Evolutionary conservation across 2,888 invertebrate species (phyloP), one percentile per base, ranked within the genome.

Genomic region (Erebia palarica): DNA sequence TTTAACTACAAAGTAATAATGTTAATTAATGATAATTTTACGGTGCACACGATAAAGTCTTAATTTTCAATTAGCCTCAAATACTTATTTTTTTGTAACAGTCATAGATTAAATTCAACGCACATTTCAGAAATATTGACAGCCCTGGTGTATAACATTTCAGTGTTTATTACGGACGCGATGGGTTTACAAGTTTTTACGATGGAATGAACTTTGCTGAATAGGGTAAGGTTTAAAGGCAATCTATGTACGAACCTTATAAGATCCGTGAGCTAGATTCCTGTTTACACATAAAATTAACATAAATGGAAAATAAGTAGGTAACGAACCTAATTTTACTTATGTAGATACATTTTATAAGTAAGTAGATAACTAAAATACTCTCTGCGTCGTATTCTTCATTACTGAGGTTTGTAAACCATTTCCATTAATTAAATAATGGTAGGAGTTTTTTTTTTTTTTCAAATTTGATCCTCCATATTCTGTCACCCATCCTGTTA

Each of bases 151-250:
- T 36, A 0, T 36, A 18, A 14, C 57, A 44, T 68, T 72, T 65
- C 70, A 51, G 63, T 85, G 83, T 83, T 84, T 80, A 80, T 83
- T 86, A 83, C 85, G 82, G 85, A 80, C 78, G 76, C 78, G 80
- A 81, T 89, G 90, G 89, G 78, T 77, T 68, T 66, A 78, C 78
- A 76, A 72, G 73, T 78, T 76, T 78, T 69, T 73, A 60, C 70
- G 65, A 71, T 65, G 68, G 66, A 72, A 71, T 67, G 70, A 69
- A 69, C 72, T 73, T 69, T 69, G 69, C 69, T 65, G 67, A 70
- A 69, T 68, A 64, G 57, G 47, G 59, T 51, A 51, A 21, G 49
- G 58, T 67, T 49, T 67, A 67, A 67, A 59, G 27, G 67, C 59
- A 49, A 27, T 60, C 67, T 49, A 65, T 51, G 42, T 53, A 65